Conservation (phyloP, 1,140 invertebrate genomes). For the Caenorhabditis elegans region WBcel235 BX284602.5:5206501-5207000, state of each 20-base stretch:
- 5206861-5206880: conserved; percentile 58
- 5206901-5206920: conserved; percentile 60
- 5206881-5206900: conserved; percentile 61
- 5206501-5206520: background rate
- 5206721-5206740: too few species aligned
- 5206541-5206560: background rate
- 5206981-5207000: conserved; percentile 53
- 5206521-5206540: background rate
- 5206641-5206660: background rate
- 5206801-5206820: conserved; percentile 65
- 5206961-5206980: conserved; percentile 62
- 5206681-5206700: conserved; percentile 63
- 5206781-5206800: conserved; percentile 66
- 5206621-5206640: conserved; percentile 38
- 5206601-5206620: conserved; percentile 22
- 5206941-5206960: conserved; percentile 61
- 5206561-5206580: background rate
- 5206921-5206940: conserved; percentile 60
- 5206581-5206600: conserved; percentile 39
- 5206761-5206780: conserved; percentile 65
- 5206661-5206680: conserved; percentile 53
- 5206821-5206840: conserved; percentile 59
- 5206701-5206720: too few species aligned
- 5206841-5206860: conserved; percentile 58
- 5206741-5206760: conserved; percentile 57